Conservation (phyloP, 2,113 vertebrate species). For the Microtus montanus region DNA sequence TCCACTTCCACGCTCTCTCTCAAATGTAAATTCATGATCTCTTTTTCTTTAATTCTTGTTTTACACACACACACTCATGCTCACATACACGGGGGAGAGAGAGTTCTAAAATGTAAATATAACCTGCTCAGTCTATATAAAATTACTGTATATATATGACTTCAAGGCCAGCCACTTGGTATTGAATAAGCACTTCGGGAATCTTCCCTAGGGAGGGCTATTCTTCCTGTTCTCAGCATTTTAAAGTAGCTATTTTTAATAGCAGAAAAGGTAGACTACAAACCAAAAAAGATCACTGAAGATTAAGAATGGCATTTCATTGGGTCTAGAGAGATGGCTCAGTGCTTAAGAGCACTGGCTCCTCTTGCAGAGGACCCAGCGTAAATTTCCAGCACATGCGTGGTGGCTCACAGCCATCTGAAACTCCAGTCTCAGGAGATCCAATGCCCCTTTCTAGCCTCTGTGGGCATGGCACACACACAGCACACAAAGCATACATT, state of each 20-base stretch:
- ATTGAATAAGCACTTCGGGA: not conserved
- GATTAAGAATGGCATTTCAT: not conserved
- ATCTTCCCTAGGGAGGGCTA: not conserved
- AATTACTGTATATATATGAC: not conserved
- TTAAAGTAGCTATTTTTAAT: not conserved
- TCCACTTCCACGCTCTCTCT: not conserved
- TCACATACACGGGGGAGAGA: not conserved
- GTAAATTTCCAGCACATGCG: not conserved
- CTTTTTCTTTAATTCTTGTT: not conserved
- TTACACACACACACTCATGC: not conserved
- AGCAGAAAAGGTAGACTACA: not conserved
- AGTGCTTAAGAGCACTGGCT: not conserved
- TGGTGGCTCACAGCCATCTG: not conserved
- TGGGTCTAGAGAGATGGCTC: not conserved
- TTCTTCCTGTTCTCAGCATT: not conserved
- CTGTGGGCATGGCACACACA: no score
- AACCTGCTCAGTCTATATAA: not conserved
- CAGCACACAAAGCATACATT: not conserved
- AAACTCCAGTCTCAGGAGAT: not conserved
- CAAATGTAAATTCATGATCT: not conserved
- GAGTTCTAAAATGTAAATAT: not conserved
- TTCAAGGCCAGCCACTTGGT: not conserved
- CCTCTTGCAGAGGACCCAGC: not conserved
- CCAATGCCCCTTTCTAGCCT: not conserved
- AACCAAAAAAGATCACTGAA: not conserved